Percentiles rank a stretch among this genome's conserved stretches.
These are phyloP conservation scores for Labeo catla DNA, from an alignment of 2,113 vertebrate genomes.

Conservation along the genomic window DNA sequence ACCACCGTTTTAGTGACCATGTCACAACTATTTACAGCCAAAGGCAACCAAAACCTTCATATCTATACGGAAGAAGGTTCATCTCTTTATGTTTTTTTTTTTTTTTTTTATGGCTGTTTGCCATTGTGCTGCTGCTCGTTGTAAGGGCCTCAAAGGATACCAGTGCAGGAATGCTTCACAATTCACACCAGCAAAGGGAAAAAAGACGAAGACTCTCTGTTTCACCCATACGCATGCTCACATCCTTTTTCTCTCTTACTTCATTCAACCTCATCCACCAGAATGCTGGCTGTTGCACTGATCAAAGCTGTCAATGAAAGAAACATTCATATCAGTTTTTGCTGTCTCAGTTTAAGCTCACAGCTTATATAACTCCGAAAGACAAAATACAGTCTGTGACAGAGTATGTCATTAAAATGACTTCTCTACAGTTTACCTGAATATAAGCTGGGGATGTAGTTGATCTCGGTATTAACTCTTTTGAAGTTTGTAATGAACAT, in stretches of 20 bases:
- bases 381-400: slow-evolving; percentile 47
- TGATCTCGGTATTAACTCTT: background rate
- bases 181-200: slow-evolving; percentile 60
- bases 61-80: slow-evolving; percentile 53
- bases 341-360: slow-evolving; percentile 33
- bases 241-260: background rate
- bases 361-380: slow-evolving; percentile 28
- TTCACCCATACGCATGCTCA: slow-evolving; percentile 15
- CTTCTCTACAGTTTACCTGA: slow-evolving; percentile 19
- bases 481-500: background rate
- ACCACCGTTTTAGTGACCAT: slow-evolving; percentile 57
- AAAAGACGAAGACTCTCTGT: slow-evolving; percentile 39
- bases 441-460: slow-evolving; percentile 31
- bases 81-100: slow-evolving; percentile 41
- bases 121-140: slow-evolving; percentile 59
- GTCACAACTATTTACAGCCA: slow-evolving; percentile 59
- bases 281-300: slow-evolving; percentile 62
- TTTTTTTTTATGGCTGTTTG: slow-evolving; percentile 50
- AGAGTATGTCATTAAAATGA: slow-evolving; percentile 33
- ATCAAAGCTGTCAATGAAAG: slow-evolving; percentile 38
- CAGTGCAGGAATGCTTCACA: slow-evolving; percentile 55
- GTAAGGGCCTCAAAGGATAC: slow-evolving; percentile 54
- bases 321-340: slow-evolving; percentile 39
- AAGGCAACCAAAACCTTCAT: slow-evolving; percentile 63
- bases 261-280: slow-evolving; percentile 51